Evolutionary conservation across 2,113 vertebrate genomes (phyloP).

Genomic region (Chionodraco myersi): DNA sequence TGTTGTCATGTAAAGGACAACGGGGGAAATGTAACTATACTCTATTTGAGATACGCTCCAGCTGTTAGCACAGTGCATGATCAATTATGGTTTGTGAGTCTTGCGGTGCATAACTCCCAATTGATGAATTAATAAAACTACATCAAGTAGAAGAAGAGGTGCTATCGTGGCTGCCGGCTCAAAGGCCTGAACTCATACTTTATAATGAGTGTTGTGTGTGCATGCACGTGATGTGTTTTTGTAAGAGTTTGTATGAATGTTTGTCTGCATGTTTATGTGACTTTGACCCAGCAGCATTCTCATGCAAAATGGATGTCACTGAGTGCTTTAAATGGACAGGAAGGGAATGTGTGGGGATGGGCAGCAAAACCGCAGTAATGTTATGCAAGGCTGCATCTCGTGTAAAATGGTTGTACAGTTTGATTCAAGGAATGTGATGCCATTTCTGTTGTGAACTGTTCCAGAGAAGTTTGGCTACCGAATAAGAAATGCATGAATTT

Average conservation of each 20-base stretch:
- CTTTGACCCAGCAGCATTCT: slow-evolving; percentile 26
- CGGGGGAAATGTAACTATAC: slow-evolving; percentile 32
- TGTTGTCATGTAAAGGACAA: slow-evolving; percentile 40
- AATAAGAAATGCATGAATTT: slow-evolving; percentile 47
- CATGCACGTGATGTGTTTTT: slow-evolving; percentile 11
- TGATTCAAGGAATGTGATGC: background rate
- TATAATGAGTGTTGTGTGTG: slow-evolving; percentile 17
- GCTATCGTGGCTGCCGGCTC: slow-evolving; percentile 12
- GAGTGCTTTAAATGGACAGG: slow-evolving; percentile 39
- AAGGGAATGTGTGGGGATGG: background rate
- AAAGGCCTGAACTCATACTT: slow-evolving; percentile 21
- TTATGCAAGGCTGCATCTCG: slow-evolving; percentile 39
- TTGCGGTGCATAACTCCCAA: slow-evolving; percentile 9
- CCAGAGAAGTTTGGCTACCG: slow-evolving; percentile 3
- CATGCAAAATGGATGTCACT: slow-evolving; percentile 63
- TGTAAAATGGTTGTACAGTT: slow-evolving; percentile 35
- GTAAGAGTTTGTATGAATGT: background rate
- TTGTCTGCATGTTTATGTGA: slow-evolving; percentile 12
- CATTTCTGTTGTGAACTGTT: slow-evolving; percentile 37
- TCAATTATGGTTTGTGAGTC: slow-evolving; percentile 32
- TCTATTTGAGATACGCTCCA: slow-evolving; percentile 41
- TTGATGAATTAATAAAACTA: slow-evolving; percentile 67
- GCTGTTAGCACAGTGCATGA: slow-evolving; percentile 29
- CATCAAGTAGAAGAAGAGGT: slow-evolving; percentile 14
- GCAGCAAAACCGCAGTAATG: slow-evolving; percentile 30